Evolutionary conservation across 2,888 invertebrate species (phyloP), one percentile per base, ranked within the genome.

Genomic region (Aradus depressus): DNA sequence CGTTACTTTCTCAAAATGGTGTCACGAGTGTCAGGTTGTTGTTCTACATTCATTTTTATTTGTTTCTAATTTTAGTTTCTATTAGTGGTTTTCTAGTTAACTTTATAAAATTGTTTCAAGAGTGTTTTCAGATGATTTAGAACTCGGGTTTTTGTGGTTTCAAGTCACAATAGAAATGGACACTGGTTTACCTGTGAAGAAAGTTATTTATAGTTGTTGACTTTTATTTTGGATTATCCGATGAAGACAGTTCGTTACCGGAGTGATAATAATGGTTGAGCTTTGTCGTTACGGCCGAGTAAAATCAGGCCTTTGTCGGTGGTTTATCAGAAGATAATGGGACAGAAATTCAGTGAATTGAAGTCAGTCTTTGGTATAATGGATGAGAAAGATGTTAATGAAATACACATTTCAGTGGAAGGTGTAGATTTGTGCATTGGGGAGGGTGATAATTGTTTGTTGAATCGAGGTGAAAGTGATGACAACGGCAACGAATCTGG

Each of bases 331-430:
- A 38, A 50, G 52, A 58, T 60, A 60, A 61, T 63, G 63, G 63
- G 63, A 60, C 63, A 63, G 52, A 62, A 61, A 51, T 55, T 63
- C 32, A 61, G 63, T 50, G 60, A 61, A 43, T 55, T 62, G 39
- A 60, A 57, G 58, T 60, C 60, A 48, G 54, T 60, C 42, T 60
- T 61, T 53, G 57, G 59, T 51, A 59, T 54, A 50, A 61, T 62
- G 62, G 61, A 61, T 55, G 60, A 59, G 41, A 53, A 58, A 52
- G 59, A 59, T 44, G 55, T 55, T 26, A 57, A 54, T 48, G 59
- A 59, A 48, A 53, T 59, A 31, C 41, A 48, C 52, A 53, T 55
- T 42, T 50, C 58, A 21, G 51, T 58, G 23, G 53, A 55, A 49
- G 56, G 57, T 32, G 34, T 51, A 45, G 50, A 50, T 32, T 48